A percentile compares a stretch with the other conserved stretches of the same genome.
phyloP scores from a whole-genome alignment of 2,113 vertebrate species.

The Otolemur garnettii region DNA sequence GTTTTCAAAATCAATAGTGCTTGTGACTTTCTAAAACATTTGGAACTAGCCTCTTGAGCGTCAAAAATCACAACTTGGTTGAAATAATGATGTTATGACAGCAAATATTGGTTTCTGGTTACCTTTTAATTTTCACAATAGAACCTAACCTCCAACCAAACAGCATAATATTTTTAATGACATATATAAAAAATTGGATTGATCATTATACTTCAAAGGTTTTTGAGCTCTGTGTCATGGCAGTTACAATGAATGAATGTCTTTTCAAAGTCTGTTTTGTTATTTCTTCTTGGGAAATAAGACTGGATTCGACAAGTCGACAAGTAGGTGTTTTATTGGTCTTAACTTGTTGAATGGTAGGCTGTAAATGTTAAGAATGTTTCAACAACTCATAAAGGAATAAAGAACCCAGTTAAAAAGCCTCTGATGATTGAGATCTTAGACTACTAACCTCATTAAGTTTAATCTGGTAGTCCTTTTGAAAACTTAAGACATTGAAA shows the following conservation, averaged over 20 bases:
- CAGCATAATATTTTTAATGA: conserved; percentile 44
- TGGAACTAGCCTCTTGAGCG: conserved; percentile 22
- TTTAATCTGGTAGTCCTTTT: conserved; percentile 63
- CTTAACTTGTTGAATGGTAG: conserved; percentile 72
- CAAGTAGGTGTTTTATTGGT: conserved; percentile 73
- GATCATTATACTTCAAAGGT: conserved; percentile 68
- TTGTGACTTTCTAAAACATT: conserved; percentile 60
- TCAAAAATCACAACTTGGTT: conserved; percentile 38
- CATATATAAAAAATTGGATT: conserved; percentile 59
- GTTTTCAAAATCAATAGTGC: conserved; percentile 46
- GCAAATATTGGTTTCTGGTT: conserved; percentile 48
- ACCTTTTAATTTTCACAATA: conserved; percentile 64
- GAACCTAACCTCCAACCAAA: conserved; percentile 40
- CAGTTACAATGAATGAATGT: conserved; percentile 63
- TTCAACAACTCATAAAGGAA: conserved; percentile 76
- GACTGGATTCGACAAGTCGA: conserved; percentile 70
- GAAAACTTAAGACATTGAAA: conserved; percentile 53
- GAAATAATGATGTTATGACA: conserved; percentile 42
- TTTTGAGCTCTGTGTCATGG: conserved; percentile 63
- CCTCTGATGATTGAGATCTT: conserved; percentile 66
- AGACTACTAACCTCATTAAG: conserved; percentile 63
- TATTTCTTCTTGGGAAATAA: conserved; percentile 75
- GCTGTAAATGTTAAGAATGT: conserved; percentile 75
- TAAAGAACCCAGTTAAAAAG: conserved; percentile 72
- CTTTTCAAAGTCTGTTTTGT: conserved; percentile 70